Evolutionary conservation across 2,113 vertebrate species (phyloP).

Genomic region (Varanus salvator): DNA sequence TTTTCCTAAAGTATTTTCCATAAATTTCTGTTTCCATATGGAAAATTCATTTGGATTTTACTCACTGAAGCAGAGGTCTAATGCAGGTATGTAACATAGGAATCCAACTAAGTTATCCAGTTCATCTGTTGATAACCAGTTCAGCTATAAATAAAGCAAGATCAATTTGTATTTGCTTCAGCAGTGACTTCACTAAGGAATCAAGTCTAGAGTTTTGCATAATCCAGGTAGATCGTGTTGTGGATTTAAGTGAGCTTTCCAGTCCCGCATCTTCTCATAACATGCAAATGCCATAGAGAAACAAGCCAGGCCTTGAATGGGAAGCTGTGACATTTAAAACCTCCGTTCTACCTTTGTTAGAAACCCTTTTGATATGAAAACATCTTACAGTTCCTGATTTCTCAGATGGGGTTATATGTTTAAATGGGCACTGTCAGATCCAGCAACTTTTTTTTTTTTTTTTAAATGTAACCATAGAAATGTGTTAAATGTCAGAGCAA

Average conservation of each 20-base stretch:
- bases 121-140: conserved; percentile 46
- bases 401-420: conserved; percentile 10
- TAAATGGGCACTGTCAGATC: neutral
- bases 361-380: neutral
- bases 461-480: neutral
- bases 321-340: conserved; percentile 27
- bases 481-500: conserved; percentile 27
- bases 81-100: neutral
- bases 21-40: neutral
- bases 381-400: conserved; percentile 7
- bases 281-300: conserved; percentile 42
- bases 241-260: conserved; percentile 51
- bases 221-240: conserved; percentile 49
- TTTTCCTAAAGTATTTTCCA: neutral
- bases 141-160: conserved; percentile 7
- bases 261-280: conserved; percentile 55
- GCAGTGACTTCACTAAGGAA: conserved; percentile 35
- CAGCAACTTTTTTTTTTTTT: neutral
- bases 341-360: neutral
- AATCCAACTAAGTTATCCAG: conserved; percentile 2
- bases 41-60: neutral
- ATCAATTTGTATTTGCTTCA: neutral
- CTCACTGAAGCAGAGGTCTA: neutral
- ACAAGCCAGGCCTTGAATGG: conserved; percentile 25
- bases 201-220: conserved; percentile 31